These are phyloP conservation scores for Leucosticte australis DNA, from an alignment of 2,113 vertebrate species.

Conservation along the genomic window DNA sequence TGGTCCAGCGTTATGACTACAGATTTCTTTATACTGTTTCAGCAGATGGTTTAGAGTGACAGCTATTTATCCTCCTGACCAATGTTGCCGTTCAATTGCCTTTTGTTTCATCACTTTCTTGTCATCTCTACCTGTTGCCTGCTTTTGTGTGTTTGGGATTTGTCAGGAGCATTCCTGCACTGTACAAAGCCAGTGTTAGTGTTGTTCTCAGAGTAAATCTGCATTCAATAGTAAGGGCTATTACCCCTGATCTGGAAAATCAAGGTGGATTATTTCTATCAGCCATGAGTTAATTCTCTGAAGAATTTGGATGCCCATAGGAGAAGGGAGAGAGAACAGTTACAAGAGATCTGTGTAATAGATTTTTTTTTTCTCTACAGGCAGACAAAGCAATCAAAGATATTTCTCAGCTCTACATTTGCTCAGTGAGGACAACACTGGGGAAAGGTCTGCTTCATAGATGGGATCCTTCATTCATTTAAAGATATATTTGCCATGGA, in stretches of 20 bases:
- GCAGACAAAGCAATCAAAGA: not conserved
- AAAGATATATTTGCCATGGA: not conserved
- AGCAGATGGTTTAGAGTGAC: not conserved
- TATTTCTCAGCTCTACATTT: not conserved
- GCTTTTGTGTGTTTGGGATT: not conserved
- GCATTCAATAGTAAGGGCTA: fast-evolving
- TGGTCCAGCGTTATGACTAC: not conserved
- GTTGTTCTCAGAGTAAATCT: not conserved
- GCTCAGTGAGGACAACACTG: not conserved
- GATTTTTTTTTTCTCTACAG: not conserved
- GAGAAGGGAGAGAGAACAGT: not conserved
- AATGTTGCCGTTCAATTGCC: not conserved
- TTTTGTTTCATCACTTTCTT: not conserved
- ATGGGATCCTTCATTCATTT: not conserved
- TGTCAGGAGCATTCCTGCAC: not conserved
- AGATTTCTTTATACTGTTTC: not conserved
- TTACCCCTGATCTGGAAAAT: not conserved
- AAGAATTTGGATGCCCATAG: not conserved
- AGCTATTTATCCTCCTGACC: not conserved
- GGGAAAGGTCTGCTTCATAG: not conserved
- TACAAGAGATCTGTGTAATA: not conserved
- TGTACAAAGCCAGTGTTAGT: not conserved
- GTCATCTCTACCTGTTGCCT: not conserved
- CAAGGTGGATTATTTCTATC: not conserved
- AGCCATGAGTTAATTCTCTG: not conserved